Evolutionary conservation across 2,888 invertebrate genomes (phyloP), one percentile per base, ranked within the genome.

Genomic region (Caenorhabditis drosophilae): DNA sequence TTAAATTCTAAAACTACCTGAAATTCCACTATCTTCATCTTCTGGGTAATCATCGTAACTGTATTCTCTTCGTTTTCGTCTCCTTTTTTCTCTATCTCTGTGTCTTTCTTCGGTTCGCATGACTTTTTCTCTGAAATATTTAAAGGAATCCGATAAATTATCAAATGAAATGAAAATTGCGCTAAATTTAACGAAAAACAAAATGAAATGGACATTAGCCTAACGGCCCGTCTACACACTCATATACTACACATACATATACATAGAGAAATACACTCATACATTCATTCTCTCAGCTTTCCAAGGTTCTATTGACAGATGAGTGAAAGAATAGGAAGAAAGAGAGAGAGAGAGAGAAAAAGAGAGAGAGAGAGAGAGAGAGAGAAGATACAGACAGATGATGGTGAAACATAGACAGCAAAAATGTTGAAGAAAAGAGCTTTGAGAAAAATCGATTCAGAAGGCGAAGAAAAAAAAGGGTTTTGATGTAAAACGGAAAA

Each of bases 21-120:
- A 61, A 44, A 67, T 60, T 15, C 60, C 67, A 22, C 55, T 50
- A n/a, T 70, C 70, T 22, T 70, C 70, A 38, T 67, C 59, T 18
- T 70, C 70, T 22, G 64, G 64, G 46, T 62, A 57, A 27, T 63
- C 57, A 40, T 70, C 69, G 26, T 38, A 58, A 26, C 51, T 47
- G 35, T 44, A 31, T n/a, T 62, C 41, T 27, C 67, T 49, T 31
- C 31, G 6, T 49, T 51, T 36, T 12, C 62, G 47, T 44, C 38
- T 52, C 22, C 34, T 46, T 27, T 38, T 18, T 23, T 66, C 66
- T 36, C 59, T 42, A 9, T 55, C 50, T 16, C 31, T 64, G 27
- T 38, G 38, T 12, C 31, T 31, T 31, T 31, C 31, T 31, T 31
- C 31, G 31, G 31, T 9, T 31, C 31, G 31, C 31, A 12, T 22